Evolutionary conservation across 1,140 invertebrate species (phyloP), one percentile per base, ranked within the genome.

Genomic region (Aporrectodea caliginosa): DNA sequence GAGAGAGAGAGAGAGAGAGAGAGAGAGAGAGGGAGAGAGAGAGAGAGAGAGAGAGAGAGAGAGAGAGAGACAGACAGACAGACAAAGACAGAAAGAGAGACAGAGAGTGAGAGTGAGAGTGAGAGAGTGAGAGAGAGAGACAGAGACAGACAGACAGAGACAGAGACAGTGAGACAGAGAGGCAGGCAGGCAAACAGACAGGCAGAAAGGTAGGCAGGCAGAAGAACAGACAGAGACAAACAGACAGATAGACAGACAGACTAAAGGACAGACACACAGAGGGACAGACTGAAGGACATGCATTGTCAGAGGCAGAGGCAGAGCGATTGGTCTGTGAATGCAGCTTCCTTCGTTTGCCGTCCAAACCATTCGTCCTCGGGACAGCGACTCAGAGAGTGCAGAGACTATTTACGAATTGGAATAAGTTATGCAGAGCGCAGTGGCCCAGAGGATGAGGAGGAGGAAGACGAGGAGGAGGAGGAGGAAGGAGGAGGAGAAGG

Each of bases 11-110:
- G n/a, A 74, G 73, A 74, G 73, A 74, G 27, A 74, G 27, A 2
- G 27, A 74, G 73, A 31, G 73, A 31, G 73, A 74, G 73, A 74
- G 73, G 32, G 73, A 74, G 73, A 74, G 73, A 16, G 73, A 74
- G 73, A 31, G 73, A 31, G 73, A 74, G 73, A 31, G 73, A 31
- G 73, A 74, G 73, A 31, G 73, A 31, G 73, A 74, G 73, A 31
- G 73, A 31, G 73, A 74, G 43, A 58, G 43, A 58, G 43, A 58
- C 6, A 58, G 43, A 58, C 6, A 58, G 43, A 58, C 6, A 58
- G 43, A 58, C 6, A 58, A 22, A 58, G 43, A 58, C 6, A 58
- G 43, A 58, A 22, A 58, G 43, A 58, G 43, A 58, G 43, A 58
- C 6, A 58, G 43, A 58, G 43, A 58, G 6, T 58, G 43, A 58